Conservation (phyloP, 2,113 vertebrate genomes). For the Calidris pugnax region DNA sequence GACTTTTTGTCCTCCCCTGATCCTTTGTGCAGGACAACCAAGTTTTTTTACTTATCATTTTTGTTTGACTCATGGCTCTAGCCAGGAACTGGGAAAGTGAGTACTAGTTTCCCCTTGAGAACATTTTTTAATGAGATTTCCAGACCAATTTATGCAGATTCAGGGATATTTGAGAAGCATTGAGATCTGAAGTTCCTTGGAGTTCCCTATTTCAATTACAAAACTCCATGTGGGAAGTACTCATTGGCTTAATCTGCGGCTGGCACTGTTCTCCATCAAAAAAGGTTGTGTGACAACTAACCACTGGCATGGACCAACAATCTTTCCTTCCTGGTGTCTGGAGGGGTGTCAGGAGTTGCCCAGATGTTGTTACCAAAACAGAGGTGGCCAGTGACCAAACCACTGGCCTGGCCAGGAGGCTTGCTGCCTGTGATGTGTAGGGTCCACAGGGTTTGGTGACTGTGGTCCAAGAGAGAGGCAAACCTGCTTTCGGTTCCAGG, state of each 20-base stretch:
- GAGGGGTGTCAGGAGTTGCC: not conserved
- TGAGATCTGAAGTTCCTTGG: not conserved
- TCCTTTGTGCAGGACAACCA: not conserved
- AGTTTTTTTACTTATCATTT: not conserved
- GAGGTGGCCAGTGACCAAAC: not conserved
- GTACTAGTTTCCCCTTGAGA: not conserved
- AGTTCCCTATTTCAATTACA: not conserved
- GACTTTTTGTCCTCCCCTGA: not conserved
- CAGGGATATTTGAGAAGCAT: not conserved
- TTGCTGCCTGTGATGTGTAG: accelerated
- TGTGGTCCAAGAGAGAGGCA: not conserved
- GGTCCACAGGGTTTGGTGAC: not conserved
- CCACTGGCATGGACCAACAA: accelerated
- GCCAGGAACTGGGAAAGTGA: not conserved
- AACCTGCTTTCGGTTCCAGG: not conserved
- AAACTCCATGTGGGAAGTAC: not conserved
- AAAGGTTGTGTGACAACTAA: not conserved
- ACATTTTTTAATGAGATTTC: not conserved
- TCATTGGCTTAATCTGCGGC: not conserved
- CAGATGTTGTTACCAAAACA: not conserved
- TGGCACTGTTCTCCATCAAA: not conserved
- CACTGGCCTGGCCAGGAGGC: accelerated
- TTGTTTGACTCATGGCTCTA: not conserved
- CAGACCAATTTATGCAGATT: not conserved
- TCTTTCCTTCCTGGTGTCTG: not conserved